These are phyloP conservation scores for Junonia oenone DNA, from an alignment of 2,888 invertebrate genomes.

Conservation along the genomic window DNA sequence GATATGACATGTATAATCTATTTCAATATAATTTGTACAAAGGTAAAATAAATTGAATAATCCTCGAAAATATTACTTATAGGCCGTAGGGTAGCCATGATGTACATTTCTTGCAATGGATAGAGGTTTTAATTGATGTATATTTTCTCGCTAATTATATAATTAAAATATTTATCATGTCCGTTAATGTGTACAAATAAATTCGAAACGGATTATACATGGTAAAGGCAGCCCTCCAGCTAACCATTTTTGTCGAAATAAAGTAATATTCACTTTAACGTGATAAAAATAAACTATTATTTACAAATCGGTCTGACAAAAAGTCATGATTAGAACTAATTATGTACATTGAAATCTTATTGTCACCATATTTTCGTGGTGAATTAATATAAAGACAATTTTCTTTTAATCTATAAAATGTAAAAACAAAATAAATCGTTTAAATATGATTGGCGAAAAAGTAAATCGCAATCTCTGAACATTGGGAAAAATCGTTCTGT, in stretches of 20 bases:
- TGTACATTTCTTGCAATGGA: background rate
- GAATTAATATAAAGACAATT: conserved; percentile 46
- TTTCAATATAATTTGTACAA: conserved; percentile 3
- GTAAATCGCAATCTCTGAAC: conserved; percentile 23
- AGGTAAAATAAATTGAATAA: background rate
- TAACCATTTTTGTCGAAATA: conserved; percentile 27
- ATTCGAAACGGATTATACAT: background rate
- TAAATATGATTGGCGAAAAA: conserved; percentile 25
- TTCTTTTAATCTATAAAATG: conserved; percentile 4
- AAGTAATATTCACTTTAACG: conserved; percentile 34
- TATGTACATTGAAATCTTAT: conserved; percentile 76
- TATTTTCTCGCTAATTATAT: too few species aligned
- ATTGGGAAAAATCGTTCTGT: conserved; percentile 24
- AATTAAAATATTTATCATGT: background rate
- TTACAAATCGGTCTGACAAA: conserved; percentile 52
- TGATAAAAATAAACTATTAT: conserved; percentile 51
- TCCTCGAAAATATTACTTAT: background rate
- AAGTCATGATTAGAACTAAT: conserved; percentile 58
- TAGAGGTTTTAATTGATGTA: too few species aligned
- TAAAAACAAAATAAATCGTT: conserved; percentile 13
- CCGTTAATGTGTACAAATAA: background rate
- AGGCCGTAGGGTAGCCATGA: background rate
- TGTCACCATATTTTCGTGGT: conserved; percentile 73
- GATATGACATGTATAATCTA: conserved; percentile 48
- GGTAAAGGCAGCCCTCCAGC: conserved; percentile 7